Evolutionary conservation across 2,113 vertebrate species (phyloP).

Genomic region (Ciconia maguari): DNA sequence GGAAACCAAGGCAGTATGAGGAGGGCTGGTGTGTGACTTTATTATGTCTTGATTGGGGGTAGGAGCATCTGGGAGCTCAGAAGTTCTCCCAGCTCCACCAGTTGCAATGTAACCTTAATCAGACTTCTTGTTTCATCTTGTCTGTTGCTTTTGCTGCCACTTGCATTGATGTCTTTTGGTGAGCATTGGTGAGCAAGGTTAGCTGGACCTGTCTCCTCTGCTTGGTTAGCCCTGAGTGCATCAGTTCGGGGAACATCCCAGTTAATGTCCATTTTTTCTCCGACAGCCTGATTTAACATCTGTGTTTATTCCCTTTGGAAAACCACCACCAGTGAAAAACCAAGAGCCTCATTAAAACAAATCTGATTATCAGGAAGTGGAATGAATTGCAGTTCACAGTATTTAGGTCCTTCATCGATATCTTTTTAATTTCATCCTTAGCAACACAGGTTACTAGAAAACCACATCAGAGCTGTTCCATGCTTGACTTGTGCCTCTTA

Average conservation of each 20-base stretch:
- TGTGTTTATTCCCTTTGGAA: background rate
- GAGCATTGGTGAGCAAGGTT: background rate
- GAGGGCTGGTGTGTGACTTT: background rate
- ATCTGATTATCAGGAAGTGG: background rate
- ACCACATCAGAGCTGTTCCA: background rate
- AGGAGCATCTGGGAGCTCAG: background rate
- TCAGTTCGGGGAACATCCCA: background rate
- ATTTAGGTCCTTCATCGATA: background rate
- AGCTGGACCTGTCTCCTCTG: background rate
- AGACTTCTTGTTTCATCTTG: background rate
- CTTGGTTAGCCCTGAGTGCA: background rate
- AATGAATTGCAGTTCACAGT: background rate
- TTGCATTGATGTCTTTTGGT: background rate
- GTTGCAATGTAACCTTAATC: background rate
- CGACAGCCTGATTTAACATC: background rate
- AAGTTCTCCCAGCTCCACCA: background rate
- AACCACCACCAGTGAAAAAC: background rate
- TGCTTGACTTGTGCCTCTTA: background rate
- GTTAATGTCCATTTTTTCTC: background rate
- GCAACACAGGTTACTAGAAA: background rate
- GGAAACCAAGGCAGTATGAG: background rate
- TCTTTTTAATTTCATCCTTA: background rate
- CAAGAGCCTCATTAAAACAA: background rate
- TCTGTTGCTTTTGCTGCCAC: background rate
- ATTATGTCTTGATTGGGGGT: background rate